These are phyloP conservation scores for Sarcophaga caerulescens DNA, from an alignment of 2,888 invertebrate genomes.

Conservation along the genomic window DNA sequence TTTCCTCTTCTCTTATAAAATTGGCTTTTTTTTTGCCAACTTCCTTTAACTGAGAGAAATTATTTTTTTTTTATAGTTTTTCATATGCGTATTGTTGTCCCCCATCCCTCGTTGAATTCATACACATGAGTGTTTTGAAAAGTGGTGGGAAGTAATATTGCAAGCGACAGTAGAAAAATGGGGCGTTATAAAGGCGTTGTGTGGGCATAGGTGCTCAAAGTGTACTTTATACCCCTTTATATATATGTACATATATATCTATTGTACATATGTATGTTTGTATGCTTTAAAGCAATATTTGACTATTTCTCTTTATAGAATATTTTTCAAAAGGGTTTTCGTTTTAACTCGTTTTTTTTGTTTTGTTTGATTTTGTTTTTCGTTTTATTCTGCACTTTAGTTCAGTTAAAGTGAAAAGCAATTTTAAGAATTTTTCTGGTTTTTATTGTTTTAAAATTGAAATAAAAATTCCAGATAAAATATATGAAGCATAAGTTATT, in stretches of 20 bases:
- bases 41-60: not conserved
- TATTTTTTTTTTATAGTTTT: not conserved
- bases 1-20: not conserved
- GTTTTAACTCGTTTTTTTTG: not conserved
- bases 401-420: not conserved
- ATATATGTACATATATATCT: too few relatives aligned
- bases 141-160: not conserved
- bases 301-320: too few relatives aligned
- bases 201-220: too few relatives aligned
- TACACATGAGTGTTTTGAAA: not conserved
- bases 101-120: not conserved
- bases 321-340: too few relatives aligned
- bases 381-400: not conserved
- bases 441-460: constrained; percentile 3
- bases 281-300: too few relatives aligned
- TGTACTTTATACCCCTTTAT: too few relatives aligned
- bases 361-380: not conserved
- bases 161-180: not conserved
- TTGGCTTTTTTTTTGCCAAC: not conserved
- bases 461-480: not conserved
- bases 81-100: not conserved
- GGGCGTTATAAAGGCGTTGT: not conserved
- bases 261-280: too few relatives aligned
- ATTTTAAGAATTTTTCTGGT: not conserved
- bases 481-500: too few relatives aligned